Evolutionary conservation across 2,113 vertebrate genomes (phyloP).

Genomic region (Diphyllodes magnificus): DNA sequence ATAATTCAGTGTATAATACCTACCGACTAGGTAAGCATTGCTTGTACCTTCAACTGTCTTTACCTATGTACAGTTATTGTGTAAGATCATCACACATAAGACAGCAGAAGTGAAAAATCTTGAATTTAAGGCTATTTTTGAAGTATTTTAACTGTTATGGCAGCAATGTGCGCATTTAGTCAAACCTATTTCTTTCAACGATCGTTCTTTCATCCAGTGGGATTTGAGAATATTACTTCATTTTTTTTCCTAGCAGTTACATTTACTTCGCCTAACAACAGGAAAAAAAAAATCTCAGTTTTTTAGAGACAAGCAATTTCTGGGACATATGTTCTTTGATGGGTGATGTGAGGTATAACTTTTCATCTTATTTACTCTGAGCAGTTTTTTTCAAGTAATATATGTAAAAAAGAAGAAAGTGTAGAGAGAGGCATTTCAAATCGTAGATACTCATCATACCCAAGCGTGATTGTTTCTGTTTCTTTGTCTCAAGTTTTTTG

Average conservation of each 20-base stretch:
- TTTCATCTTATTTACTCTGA: not conserved
- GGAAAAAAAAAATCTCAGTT: not conserved
- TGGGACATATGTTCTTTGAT: accelerated
- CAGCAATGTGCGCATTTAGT: not conserved
- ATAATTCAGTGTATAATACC: not conserved
- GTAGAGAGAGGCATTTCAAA: not conserved
- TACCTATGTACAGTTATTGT: not conserved
- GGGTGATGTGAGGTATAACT: not conserved
- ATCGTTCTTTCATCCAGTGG: not conserved
- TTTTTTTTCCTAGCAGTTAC: not conserved
- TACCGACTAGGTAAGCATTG: not conserved
- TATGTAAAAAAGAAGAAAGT: not conserved
- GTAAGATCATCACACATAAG: not conserved
- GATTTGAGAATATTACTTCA: not conserved
- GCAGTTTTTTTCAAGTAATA: not conserved
- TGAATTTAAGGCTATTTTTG: not conserved
- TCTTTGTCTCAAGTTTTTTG: not conserved
- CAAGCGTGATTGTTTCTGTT: not conserved
- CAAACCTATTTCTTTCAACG: not conserved
- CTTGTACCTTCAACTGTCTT: not conserved
- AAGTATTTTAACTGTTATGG: not conserved
- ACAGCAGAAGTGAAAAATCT: not conserved
- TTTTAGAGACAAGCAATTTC: not conserved
- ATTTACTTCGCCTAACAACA: not conserved
- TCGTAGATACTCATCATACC: not conserved